phyloP scores from a whole-genome alignment of 1,140 invertebrate genomes.

The Xylocopa sonorina region DNA sequence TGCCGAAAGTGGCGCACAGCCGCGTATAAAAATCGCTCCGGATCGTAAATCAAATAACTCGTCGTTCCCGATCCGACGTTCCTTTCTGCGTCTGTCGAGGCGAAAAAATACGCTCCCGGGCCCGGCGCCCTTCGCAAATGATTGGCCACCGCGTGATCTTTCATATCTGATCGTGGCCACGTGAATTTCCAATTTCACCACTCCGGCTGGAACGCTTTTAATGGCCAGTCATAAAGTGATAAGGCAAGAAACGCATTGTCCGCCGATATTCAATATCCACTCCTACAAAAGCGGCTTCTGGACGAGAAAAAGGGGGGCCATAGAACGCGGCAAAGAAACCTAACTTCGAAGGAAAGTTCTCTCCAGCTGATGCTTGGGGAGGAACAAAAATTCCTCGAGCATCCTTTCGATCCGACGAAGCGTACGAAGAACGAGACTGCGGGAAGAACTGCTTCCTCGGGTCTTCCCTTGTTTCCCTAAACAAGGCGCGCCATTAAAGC shows the following conservation, averaged over 20 bases:
- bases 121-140: neutral
- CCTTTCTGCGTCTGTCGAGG: neutral
- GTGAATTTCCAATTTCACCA: neutral
- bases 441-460: too few species aligned
- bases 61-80: slow-evolving; percentile 9
- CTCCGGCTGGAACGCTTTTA: neutral
- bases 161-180: neutral
- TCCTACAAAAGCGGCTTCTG: neutral
- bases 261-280: too few species aligned
- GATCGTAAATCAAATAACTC: neutral
- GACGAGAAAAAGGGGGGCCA: neutral
- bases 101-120: neutral
- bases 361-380: neutral
- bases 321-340: neutral
- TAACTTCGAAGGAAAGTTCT: neutral
- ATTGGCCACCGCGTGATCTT: neutral
- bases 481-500: slow-evolving; percentile 19
- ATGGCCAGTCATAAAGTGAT: neutral
- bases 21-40: neutral
- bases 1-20: neutral
- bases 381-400: neutral
- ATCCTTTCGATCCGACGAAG: neutral
- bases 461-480: neutral
- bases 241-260: too few species aligned
- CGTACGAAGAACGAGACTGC: neutral